Conservation (phyloP, 2,113 vertebrate genomes). For the Paramormyrops kingsleyae region DNA sequence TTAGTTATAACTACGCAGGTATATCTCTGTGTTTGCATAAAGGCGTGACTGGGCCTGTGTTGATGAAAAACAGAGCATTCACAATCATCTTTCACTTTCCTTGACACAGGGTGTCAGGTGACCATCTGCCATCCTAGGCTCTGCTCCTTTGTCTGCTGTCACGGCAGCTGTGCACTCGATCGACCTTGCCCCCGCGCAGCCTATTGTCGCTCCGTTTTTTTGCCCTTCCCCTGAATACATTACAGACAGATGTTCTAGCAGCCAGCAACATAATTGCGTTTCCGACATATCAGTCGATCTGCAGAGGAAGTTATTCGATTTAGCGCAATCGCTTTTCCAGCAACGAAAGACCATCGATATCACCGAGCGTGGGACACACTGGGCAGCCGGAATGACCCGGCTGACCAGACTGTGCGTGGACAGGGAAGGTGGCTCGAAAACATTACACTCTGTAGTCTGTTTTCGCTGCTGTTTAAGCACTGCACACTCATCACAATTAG, state of each 20-base stretch:
- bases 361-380: constrained; percentile 31
- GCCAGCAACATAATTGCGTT: constrained; percentile 51
- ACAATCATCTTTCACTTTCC: neutral
- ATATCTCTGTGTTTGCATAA: neutral
- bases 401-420: neutral
- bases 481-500: neutral
- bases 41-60: neutral
- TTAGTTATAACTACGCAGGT: neutral
- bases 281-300: constrained; percentile 49
- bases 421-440: neutral
- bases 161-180: neutral
- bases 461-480: neutral
- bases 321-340: constrained; percentile 45
- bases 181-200: neutral
- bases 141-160: neutral
- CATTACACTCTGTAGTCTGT: neutral
- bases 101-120: neutral
- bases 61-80: neutral
- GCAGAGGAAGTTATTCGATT: constrained; percentile 55
- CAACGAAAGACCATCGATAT: constrained; percentile 50
- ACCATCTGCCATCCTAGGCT: neutral
- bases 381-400: neutral
- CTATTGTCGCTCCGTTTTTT: neutral
- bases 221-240: constrained; percentile 14
- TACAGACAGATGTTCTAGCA: constrained; percentile 38